Base-by-base conservation (phyloP, 2,113 vertebrate species). In the Triplophysa tibetana region DNA sequence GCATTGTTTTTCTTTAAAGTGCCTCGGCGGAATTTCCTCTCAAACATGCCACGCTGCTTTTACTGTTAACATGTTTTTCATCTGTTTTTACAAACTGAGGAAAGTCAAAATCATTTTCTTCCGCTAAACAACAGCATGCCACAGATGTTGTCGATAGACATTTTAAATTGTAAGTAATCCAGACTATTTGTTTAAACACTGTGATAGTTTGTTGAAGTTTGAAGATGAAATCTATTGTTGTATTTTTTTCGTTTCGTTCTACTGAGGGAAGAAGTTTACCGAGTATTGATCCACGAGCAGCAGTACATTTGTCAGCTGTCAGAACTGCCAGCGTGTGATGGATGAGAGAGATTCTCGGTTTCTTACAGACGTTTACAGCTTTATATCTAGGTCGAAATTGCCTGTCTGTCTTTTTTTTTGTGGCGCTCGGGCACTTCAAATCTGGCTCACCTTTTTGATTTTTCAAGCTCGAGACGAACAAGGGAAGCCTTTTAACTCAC, bases 291-390 rank as follows among this genome's bases (percentile, higher is more conserved):
- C 75, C 61, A 69, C 21, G 29, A 56, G 12, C 38, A 62, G 64
- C n/a, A 9, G 26, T 75, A 41, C 79, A 81, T 81, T 81, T 81
- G 72, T 81, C 72, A 75, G 60, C 54, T 33, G 70, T 81, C 79
- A 38, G 19, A 75, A 52, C 24, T 62, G 81, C 68, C 75, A 74
- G 63, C 41, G 70, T 61, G 76, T 61, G 81, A 81, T 79, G 63
- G 66, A 78, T 72, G 81, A 70, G 61, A 21, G 67, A 62, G 29
- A 65, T 11, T 43, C 29, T 64, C 66, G 19, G 77, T 81, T 72
- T 48, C 60, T 85, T 77, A 65, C 74, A 77, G n/a, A 77, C 62
- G 17, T 77, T 77, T 77, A 77, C 61, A 77, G 74, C 6, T 54
- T 76, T 65, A 54, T 76, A 38, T 76, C 61, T 76, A 10, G 43